These are phyloP conservation scores for Apolygus lucorum DNA, from an alignment of 1,140 invertebrate species.

Conservation along the genomic window DNA sequence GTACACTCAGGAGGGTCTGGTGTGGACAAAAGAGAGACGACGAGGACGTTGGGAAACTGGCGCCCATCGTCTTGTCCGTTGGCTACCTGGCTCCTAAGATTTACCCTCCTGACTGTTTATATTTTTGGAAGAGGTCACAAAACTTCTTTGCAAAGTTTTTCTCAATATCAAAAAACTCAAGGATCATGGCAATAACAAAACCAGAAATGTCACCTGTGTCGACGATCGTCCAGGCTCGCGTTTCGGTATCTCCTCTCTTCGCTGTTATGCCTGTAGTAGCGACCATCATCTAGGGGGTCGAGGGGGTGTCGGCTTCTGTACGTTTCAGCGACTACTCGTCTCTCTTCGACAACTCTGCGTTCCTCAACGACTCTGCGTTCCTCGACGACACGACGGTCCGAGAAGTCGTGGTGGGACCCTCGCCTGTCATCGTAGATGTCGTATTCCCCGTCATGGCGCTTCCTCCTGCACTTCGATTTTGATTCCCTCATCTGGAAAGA, in stretches of 20 bases:
- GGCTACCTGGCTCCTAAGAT: too few species aligned
- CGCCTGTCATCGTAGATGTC: background rate
- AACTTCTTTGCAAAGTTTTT: too few species aligned
- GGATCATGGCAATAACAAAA: too few species aligned
- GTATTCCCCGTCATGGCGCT: background rate
- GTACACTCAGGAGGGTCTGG: too few species aligned
- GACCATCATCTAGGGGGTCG: background rate
- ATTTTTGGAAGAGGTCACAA: too few species aligned
- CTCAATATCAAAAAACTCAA: too few species aligned
- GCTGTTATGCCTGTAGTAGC: background rate
- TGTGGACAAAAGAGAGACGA: too few species aligned
- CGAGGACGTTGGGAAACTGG: too few species aligned
- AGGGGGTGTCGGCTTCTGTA: background rate
- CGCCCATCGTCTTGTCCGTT: too few species aligned
- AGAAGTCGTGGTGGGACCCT: background rate
- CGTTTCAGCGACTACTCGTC: background rate
- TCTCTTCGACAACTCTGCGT: background rate
- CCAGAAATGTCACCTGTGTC: background rate
- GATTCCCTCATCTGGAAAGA: background rate
- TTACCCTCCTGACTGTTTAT: too few species aligned
- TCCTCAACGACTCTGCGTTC: background rate
- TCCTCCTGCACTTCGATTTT: background rate
- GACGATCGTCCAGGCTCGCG: background rate
- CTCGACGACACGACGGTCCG: background rate
- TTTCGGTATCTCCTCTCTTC: background rate